Percentiles rank a stretch among this genome's conserved stretches.
Conservation (phyloP, 2,888 invertebrate species). For the Lordiphosa fenestrarum region DNA sequence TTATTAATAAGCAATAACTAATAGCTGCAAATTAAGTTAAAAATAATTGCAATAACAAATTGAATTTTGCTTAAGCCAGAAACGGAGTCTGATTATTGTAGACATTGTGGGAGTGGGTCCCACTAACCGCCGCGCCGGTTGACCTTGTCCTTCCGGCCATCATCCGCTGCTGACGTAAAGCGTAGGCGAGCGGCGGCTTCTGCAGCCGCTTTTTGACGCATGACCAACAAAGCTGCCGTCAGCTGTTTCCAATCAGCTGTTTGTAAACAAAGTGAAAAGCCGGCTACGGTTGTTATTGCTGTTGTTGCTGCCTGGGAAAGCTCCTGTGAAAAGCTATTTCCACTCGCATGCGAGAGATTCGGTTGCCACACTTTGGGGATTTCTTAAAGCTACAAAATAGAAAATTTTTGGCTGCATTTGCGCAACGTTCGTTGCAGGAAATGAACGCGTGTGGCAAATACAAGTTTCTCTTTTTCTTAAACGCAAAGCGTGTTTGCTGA, state of each 20-base stretch:
- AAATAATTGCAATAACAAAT: constrained; percentile 31
- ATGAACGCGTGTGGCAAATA: constrained; percentile 47
- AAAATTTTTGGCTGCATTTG: constrained; percentile 63
- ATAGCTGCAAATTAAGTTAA: constrained; percentile 26
- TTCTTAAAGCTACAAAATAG: constrained; percentile 39
- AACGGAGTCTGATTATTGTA: constrained; percentile 43
- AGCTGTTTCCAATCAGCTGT: constrained; percentile 45
- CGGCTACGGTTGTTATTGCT: constrained; percentile 49
- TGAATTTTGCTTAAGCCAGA: constrained; percentile 22
- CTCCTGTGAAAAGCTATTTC: constrained; percentile 17
- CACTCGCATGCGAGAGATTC: constrained; percentile 42
- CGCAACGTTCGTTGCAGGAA: constrained; percentile 69
- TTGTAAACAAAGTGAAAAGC: constrained; percentile 50
- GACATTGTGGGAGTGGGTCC: no score
- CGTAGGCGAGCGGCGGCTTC: background rate
- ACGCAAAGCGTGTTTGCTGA: constrained; percentile 28
- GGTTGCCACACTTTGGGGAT: constrained; percentile 15
- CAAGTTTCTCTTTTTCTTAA: constrained; percentile 27
- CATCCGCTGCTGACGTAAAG: no score
- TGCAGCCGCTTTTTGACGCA: constrained; percentile 1
- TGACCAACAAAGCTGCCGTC: constrained; percentile 9
- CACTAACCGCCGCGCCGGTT: no score
- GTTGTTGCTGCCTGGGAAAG: constrained; percentile 33
- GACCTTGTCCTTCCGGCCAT: no score
- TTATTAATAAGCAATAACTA: constrained; percentile 11